Conservation (phyloP, 1,140 invertebrate genomes). For the Rhopalosiphum maidis region DNA sequence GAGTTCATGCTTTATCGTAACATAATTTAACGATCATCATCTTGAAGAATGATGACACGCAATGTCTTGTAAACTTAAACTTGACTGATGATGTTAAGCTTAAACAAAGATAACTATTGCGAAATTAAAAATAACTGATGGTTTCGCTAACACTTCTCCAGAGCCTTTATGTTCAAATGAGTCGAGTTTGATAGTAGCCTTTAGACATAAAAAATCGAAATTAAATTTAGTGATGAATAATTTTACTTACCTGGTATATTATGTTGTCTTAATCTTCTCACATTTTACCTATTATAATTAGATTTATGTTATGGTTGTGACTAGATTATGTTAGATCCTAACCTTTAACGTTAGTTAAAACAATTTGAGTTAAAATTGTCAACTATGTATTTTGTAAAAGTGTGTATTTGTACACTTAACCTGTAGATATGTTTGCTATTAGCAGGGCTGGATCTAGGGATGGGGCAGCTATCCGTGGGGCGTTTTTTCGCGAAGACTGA, state of each 20-base stretch:
- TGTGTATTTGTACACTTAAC: neutral
- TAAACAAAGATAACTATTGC: neutral
- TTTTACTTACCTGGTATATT: no score
- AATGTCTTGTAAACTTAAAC: neutral
- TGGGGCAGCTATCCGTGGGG: no score
- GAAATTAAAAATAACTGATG: neutral
- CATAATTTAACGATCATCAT: neutral
- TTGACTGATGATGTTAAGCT: neutral
- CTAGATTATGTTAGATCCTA: neutral
- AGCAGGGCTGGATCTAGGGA: no score
- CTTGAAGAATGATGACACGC: neutral
- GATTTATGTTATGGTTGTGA: no score
- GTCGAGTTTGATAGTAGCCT: no score
- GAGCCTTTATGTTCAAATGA: no score
- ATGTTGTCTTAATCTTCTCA: no score
- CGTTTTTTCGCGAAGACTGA: no score
- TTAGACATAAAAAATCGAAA: neutral
- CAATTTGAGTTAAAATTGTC: neutral
- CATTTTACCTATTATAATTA: no score
- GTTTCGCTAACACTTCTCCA: conserved; percentile 37
- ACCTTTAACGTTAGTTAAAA: neutral
- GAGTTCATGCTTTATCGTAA: neutral
- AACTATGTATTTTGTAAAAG: neutral
- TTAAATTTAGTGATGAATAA: neutral
- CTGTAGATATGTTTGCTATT: neutral